Conservation (phyloP, 2,888 invertebrate species). For the Scelioninae gen. 1 region DNA sequence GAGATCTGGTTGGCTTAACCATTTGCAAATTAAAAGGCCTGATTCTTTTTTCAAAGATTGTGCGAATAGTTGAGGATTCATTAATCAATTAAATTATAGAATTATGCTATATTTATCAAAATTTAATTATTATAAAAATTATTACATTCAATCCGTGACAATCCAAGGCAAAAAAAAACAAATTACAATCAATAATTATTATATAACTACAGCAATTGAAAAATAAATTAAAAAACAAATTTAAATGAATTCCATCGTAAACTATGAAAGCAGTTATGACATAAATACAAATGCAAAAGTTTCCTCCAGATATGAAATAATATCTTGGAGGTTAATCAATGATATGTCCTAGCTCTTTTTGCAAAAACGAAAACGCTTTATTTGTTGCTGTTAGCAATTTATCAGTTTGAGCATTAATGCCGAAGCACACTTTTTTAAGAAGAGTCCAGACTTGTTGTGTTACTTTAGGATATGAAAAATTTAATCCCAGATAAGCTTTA, state of each 20-base stretch:
- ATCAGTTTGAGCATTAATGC: neutral
- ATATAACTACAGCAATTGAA: no score
- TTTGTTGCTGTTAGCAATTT: constrained; percentile 21
- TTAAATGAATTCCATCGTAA: no score
- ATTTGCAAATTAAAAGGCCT: constrained; percentile 14
- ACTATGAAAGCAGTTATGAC: no score
- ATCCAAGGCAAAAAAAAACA: no score
- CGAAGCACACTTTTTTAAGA: constrained; percentile 15
- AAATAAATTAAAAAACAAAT: no score
- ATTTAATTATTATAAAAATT: no score
- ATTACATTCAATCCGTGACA: no score
- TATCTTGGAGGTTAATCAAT: constrained; percentile 4
- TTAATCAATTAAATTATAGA: neutral
- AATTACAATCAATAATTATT: no score
- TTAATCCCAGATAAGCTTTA: constrained; percentile 14
- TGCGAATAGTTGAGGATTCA: constrained; percentile 21
- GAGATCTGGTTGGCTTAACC: constrained; percentile 37
- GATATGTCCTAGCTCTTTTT: neutral
- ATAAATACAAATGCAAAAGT: no score
- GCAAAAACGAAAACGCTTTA: constrained; percentile 26
- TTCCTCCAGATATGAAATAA: no score
- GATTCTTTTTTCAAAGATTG: constrained; percentile 19
- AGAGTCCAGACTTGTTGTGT: constrained; percentile 22
- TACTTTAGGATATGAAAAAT: constrained; percentile 23
- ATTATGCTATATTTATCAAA: neutral